These are phyloP conservation scores for Cyprinus carpio DNA, from an alignment of 2,113 vertebrate species.

Conservation along the genomic window DNA sequence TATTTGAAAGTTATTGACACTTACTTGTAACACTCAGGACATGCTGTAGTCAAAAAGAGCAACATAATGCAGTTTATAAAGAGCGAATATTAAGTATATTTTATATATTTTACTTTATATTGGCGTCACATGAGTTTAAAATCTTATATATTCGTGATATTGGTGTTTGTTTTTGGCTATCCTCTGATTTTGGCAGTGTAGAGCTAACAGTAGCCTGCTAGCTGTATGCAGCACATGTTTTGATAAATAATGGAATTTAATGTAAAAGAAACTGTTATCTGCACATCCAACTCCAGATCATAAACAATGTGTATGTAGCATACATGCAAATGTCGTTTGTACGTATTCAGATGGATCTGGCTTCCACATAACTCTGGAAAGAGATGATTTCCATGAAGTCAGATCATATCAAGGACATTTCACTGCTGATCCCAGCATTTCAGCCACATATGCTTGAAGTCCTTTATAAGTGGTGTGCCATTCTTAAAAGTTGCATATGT, in stretches of 20 bases:
- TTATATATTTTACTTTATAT: not conserved
- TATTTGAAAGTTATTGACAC: not conserved
- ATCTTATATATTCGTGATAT: not conserved
- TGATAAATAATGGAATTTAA: not conserved
- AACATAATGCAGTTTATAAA: not conserved
- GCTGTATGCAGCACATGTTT: not conserved
- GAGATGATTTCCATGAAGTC: not conserved
- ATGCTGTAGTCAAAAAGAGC: not conserved
- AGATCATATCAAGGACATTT: conserved; percentile 15
- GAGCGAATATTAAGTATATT: not conserved
- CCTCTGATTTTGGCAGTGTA: not conserved
- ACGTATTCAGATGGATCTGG: not conserved
- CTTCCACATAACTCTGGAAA: not conserved
- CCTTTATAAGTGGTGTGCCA: not conserved
- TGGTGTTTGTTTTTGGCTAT: not conserved
- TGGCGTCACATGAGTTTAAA: not conserved
- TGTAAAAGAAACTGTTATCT: not conserved
- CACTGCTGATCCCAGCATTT: conserved; percentile 14
- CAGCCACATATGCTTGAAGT: not conserved
- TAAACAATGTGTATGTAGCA: not conserved
- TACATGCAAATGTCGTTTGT: no score
- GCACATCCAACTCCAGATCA: not conserved
- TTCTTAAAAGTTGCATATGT: not conserved
- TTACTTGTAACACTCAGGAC: not conserved
- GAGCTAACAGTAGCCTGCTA: conserved; percentile 3